These are phyloP conservation scores for Prochilodus magdalenae DNA, from an alignment of 2,113 vertebrate genomes.

Conservation along the genomic window DNA sequence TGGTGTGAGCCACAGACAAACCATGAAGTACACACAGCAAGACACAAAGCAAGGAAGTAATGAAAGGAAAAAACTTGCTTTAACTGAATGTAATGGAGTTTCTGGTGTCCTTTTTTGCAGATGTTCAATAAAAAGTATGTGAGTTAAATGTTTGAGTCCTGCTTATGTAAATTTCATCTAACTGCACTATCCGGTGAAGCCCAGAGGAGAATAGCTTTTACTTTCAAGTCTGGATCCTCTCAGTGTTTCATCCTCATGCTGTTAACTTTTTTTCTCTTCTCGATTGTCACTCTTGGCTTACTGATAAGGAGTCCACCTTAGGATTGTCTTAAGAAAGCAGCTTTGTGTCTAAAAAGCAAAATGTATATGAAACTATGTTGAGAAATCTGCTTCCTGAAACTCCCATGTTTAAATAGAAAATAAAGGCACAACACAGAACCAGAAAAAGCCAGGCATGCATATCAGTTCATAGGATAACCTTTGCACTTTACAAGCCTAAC, in stretches of 20 bases:
- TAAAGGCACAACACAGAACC: background rate
- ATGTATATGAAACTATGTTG: background rate
- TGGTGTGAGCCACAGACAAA: background rate
- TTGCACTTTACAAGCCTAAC: background rate
- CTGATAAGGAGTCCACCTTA: background rate
- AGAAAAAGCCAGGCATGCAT: background rate
- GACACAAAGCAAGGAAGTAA: background rate
- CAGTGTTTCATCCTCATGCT: slow-evolving; percentile 1
- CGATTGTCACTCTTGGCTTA: background rate
- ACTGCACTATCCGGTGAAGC: background rate
- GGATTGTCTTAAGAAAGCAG: background rate
- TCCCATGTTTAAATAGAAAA: background rate
- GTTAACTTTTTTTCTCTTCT: background rate
- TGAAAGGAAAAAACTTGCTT: background rate
- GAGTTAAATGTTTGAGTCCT: background rate
- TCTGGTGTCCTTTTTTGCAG: background rate
- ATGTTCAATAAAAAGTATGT: background rate
- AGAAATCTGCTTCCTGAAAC: background rate
- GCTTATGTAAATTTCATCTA: background rate
- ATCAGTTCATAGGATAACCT: background rate
- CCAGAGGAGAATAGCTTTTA: background rate
- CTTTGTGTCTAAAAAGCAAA: background rate
- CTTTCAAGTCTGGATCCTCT: slow-evolving; percentile 1
- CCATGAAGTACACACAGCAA: background rate
- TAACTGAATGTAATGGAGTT: background rate